Base-by-base conservation (phyloP, 92 coral and sea anemone species). In the Ricordea florida region DNA sequence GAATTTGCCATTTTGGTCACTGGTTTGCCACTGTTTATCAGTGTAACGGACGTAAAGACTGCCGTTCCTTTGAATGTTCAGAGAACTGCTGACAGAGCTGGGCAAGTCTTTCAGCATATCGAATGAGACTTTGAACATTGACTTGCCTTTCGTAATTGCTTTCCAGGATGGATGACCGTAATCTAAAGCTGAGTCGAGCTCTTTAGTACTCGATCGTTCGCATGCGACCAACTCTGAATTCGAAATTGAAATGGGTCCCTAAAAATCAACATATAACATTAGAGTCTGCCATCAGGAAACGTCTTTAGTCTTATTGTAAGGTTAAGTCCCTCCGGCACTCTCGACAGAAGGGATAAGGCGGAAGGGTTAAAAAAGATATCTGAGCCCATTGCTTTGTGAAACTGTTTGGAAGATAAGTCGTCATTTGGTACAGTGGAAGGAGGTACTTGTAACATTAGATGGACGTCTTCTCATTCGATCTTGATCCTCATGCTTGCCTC, bases 1-100 rank as follows among this genome's bases (percentile, higher is more conserved):
- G 38, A 76, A 83, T 4, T 71, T 34, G 9, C 89, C 84, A 58
- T 83, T 59, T 27, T 58, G 50, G n/a, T 83, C 63, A 8, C 53
- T 66, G 4, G 79, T 76, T 23, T 36, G 24, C 89, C 89, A 83
- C 31, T 69, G 49, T 0, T 72, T 66, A 23, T 65, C 32, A 35
- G 57, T 44, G 46, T 38, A 52, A 5, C 33, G 21, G 16, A 82
- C 27, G 13, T 26, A 36, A 6, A 62, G 57, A 38, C 10, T 38
- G 66, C 61, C 52, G 34, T 57, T 43, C 17, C 69, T 46, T 22
- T 61, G 57, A 44, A 79, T 69, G 16, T 28, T 2, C 2, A n/a
- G 57, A 20, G 62, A 57, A 49, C 31, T 67, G 3, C 58, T 59
- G 10, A 16, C 34, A 60, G 8, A 28, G 29, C 85, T 79, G 11